These are phyloP conservation scores for Syngnathus floridae DNA, from an alignment of 2,113 vertebrate species.

Conservation along the genomic window DNA sequence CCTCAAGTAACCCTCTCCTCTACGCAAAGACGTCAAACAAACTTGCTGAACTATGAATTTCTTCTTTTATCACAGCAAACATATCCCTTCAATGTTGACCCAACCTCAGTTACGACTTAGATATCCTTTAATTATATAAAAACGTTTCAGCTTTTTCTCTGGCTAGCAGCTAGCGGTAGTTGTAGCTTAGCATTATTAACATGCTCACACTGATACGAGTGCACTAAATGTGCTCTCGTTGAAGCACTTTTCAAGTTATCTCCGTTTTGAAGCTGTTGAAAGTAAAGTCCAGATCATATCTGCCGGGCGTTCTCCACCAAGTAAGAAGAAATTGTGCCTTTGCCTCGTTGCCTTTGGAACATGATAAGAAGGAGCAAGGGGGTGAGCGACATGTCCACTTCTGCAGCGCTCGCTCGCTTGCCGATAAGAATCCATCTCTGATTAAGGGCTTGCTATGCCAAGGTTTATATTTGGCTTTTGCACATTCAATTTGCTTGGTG, in stretches of 20 bases:
- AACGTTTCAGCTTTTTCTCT: background rate
- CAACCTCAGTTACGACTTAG: no score
- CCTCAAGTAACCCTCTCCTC: no score
- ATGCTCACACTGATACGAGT: background rate
- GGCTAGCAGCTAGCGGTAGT: background rate
- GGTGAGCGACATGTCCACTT: slow-evolving; percentile 28
- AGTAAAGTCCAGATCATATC: background rate
- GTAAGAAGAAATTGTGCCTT: background rate
- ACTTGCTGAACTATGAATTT: no score
- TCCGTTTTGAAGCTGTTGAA: background rate
- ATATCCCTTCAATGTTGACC: background rate
- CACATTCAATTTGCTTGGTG: slow-evolving; percentile 57
- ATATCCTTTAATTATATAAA: no score
- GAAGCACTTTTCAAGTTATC: background rate
- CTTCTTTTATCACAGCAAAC: background rate
- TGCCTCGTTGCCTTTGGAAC: slow-evolving; percentile 13
- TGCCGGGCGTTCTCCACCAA: background rate
- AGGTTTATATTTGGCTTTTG: slow-evolving; percentile 55
- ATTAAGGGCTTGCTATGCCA: slow-evolving; percentile 42
- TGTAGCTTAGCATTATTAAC: background rate
- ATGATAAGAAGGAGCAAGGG: slow-evolving; percentile 11
- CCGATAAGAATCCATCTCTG: slow-evolving; percentile 54
- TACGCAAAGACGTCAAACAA: no score
- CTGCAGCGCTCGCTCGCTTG: slow-evolving; percentile 13
- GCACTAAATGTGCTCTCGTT: background rate